A percentile compares a stretch with the other conserved stretches of the same genome.
Evolutionary conservation across 2,888 invertebrate species (phyloP).

Genomic region (Diabrotica balteata): DNA sequence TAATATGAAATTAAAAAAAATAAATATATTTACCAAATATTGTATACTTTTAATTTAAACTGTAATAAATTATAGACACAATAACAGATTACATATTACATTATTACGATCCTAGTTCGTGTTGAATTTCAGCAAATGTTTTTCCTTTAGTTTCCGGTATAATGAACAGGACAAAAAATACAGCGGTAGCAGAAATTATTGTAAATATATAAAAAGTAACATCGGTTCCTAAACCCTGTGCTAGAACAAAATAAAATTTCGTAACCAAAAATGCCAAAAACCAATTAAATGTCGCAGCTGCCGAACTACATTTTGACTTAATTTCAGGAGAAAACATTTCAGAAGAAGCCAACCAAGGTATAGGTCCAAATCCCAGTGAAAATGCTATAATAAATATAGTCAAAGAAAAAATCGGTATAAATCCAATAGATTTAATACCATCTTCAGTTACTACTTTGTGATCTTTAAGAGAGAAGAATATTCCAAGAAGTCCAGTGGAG

Average conservation of each 20-base stretch:
- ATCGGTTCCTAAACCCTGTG: conserved; percentile 65
- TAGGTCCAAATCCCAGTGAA: conserved; percentile 84
- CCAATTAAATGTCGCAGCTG: conserved; percentile 87
- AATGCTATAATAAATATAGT: conserved; percentile 81
- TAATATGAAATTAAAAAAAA: no score
- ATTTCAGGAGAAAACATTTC: conserved; percentile 84
- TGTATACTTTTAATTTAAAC: conserved; percentile 2
- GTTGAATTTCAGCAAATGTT: conserved; percentile 49
- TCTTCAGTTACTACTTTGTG: conserved; percentile 50
- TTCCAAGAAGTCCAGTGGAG: conserved; percentile 72
- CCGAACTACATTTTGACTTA: conserved; percentile 77
- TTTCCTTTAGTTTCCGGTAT: conserved; percentile 56
- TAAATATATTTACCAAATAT: no score
- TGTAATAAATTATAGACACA: not conserved
- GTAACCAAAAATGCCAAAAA: conserved; percentile 81
- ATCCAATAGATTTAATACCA: conserved; percentile 67
- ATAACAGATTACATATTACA: not conserved
- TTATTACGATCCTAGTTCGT: conserved; percentile 19
- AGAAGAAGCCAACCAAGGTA: conserved; percentile 86
- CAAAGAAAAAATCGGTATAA: conserved; percentile 77
- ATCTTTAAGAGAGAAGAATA: conserved; percentile 68
- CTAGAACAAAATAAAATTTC: conserved; percentile 71
- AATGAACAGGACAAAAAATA: conserved; percentile 64
- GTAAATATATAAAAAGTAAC: conserved; percentile 81
- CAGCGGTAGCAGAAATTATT: conserved; percentile 69